Evolutionary conservation across 2,797 vertebrate genomes (phyloP).

Genomic region (Propithecus deckenii): DNA sequence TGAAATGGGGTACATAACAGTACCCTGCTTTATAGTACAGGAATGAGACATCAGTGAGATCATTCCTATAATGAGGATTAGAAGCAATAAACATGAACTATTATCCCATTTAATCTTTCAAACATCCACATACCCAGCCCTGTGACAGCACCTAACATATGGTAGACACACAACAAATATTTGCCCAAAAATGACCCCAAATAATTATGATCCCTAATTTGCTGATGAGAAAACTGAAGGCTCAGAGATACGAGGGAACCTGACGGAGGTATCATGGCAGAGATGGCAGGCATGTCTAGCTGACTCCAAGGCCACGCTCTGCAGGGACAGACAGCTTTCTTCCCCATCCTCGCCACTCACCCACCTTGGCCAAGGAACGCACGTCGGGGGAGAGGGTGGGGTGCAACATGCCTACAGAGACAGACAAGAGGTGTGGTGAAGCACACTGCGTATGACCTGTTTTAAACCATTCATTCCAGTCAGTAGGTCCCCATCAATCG

Average conservation of each 20-base stretch:
- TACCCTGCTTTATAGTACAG: fast-evolving
- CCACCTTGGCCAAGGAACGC: too few species aligned
- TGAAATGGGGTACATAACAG: fast-evolving
- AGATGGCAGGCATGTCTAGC: fast-evolving
- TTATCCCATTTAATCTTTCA: background rate
- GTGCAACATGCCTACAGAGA: background rate
- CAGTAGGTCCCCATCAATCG: fast-evolving
- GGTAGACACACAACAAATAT: background rate
- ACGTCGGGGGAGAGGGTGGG: fast-evolving
- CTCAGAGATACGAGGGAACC: background rate
- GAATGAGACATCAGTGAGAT: background rate
- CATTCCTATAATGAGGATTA: fast-evolving
- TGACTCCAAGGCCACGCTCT: fast-evolving
- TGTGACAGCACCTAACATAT: fast-evolving
- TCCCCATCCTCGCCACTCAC: fast-evolving
- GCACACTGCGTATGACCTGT: background rate
- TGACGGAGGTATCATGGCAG: background rate
- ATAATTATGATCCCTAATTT: background rate
- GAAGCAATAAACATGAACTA: background rate
- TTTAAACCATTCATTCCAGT: background rate
- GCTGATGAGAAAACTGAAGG: background rate
- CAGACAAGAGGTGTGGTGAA: background rate
- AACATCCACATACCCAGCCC: too few species aligned
- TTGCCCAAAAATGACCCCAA: background rate
- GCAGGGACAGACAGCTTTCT: too few species aligned